Conservation (phyloP, 2,113 vertebrate genomes). For the Formicarius rufipectus region DNA sequence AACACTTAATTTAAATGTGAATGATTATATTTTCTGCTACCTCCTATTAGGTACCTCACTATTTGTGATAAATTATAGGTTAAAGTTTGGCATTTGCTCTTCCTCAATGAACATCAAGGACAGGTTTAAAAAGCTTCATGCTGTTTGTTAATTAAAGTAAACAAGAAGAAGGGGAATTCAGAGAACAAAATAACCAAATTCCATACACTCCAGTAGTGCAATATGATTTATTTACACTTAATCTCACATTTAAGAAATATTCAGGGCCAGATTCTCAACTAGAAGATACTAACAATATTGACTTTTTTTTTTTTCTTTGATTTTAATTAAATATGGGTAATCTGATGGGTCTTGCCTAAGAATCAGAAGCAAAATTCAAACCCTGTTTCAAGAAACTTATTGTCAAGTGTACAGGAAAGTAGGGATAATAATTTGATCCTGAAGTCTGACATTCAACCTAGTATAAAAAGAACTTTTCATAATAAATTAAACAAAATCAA, state of each 20-base stretch:
- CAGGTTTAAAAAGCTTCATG: constrained; percentile 37
- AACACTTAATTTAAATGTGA: constrained; percentile 60
- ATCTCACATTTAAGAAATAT: not conserved
- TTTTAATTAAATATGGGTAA: not conserved
- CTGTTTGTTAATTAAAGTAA: constrained; percentile 48
- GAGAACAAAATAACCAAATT: constrained; percentile 43
- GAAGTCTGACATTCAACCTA: not conserved
- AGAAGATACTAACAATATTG: not conserved
- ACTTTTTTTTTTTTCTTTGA: not conserved
- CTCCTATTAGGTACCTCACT: constrained; percentile 11
- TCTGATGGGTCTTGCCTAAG: not conserved
- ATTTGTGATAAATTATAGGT: constrained; percentile 31
- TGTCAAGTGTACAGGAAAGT: not conserved
- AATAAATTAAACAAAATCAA: not conserved
- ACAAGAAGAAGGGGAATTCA: not conserved
- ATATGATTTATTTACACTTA: constrained; percentile 11
- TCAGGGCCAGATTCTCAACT: not conserved
- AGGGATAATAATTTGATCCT: not conserved
- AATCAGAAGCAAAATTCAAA: not conserved
- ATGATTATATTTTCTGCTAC: constrained; percentile 36
- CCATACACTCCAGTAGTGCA: not conserved
- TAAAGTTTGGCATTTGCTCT: constrained; percentile 30
- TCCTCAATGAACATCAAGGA: constrained; percentile 1
- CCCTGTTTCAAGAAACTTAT: not conserved
- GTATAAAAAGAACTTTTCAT: not conserved